phyloP scores from a whole-genome alignment of 2,797 vertebrate species.

The Chromis chromis region DNA sequence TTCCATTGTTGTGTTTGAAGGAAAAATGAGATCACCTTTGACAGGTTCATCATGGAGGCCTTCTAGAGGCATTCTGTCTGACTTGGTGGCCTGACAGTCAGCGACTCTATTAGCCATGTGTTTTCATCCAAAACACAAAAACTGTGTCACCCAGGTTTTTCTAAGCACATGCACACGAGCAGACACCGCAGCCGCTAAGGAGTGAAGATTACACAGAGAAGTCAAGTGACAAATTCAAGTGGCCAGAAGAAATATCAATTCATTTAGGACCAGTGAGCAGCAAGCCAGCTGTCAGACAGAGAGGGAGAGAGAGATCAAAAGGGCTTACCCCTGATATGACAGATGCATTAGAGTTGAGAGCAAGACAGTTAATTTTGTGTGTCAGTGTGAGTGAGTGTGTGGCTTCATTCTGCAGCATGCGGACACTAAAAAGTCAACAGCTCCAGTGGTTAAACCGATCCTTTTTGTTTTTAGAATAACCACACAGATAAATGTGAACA shows the following conservation, averaged over 20 bases:
- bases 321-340: constrained; percentile 74
- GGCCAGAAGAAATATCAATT: constrained; percentile 84
- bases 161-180: constrained; percentile 59
- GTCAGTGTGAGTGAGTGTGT: constrained; percentile 39
- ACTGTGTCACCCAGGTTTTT: constrained; percentile 49
- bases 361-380: constrained; percentile 76
- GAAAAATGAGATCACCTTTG: constrained; percentile 69
- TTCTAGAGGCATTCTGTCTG: constrained; percentile 55
- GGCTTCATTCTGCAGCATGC: constrained; percentile 45
- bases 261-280: constrained; percentile 82
- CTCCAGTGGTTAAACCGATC: constrained; percentile 28
- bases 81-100: constrained; percentile 64
- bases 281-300: constrained; percentile 75
- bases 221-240: constrained; percentile 84
- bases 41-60: constrained; percentile 74
- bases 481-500: constrained; percentile 16
- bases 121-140: constrained; percentile 71
- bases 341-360: constrained; percentile 78
- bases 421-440: constrained; percentile 49
- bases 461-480: constrained; percentile 33
- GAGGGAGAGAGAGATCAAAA: constrained; percentile 68
- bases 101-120: constrained; percentile 72
- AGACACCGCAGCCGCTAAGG: constrained; percentile 61
- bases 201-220: constrained; percentile 78
- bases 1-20: constrained; percentile 58